Evolutionary conservation across 2,113 vertebrate genomes (phyloP).

Genomic region (Pionites leucogaster): DNA sequence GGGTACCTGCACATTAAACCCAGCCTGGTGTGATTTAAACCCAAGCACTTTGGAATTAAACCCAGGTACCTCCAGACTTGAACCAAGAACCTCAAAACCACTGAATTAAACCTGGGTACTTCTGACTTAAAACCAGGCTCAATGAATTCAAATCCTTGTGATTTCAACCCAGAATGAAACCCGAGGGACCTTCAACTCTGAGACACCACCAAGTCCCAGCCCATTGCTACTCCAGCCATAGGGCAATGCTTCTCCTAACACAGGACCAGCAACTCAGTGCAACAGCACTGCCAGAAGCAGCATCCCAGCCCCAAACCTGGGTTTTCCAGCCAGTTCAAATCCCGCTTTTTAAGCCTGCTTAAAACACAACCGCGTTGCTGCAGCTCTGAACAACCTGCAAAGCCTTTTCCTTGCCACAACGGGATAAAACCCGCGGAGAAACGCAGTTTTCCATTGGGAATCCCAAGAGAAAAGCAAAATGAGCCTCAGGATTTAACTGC

Average conservation of each 20-base stretch:
- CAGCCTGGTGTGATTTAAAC: not conserved
- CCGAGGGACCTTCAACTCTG: rapidly evolving
- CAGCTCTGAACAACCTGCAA: not conserved
- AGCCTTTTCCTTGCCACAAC: not conserved
- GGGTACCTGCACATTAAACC: too few species aligned
- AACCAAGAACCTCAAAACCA: too few species aligned
- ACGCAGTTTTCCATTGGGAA: not conserved
- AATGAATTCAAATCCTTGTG: not conserved
- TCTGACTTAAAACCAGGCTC: not conserved
- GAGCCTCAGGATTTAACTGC: not conserved
- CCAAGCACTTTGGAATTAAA: not conserved
- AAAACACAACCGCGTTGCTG: rapidly evolving
- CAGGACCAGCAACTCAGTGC: not conserved
- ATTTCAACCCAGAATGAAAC: not conserved
- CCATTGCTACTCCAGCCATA: rapidly evolving
- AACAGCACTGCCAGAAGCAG: not conserved
- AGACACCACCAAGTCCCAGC: not conserved
- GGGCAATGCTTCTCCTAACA: rapidly evolving
- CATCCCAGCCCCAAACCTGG: rapidly evolving
- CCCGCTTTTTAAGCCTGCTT: not conserved
- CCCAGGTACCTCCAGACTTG: too few species aligned
- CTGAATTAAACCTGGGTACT: too few species aligned
- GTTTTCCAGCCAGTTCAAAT: not conserved
- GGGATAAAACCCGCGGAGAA: rapidly evolving
- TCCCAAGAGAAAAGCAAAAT: not conserved